phyloP scores from a whole-genome alignment of 2,797 vertebrate genomes.

The Borostomias antarcticus region DNA sequence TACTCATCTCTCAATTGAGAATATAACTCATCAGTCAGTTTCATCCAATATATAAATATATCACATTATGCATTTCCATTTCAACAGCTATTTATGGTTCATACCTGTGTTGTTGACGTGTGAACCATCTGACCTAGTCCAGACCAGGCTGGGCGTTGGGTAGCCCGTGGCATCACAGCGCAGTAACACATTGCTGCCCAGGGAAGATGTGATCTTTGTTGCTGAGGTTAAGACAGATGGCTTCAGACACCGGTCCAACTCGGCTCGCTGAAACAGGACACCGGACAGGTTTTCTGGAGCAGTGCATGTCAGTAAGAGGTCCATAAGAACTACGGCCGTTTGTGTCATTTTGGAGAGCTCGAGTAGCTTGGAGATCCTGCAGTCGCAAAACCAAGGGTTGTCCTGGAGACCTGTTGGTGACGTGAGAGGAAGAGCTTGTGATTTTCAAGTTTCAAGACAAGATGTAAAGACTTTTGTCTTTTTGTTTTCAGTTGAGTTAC shows the following conservation, averaged over 20 bases:
- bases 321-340: slow-evolving; percentile 83
- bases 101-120: slow-evolving; percentile 89
- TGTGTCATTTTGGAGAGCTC: slow-evolving; percentile 86
- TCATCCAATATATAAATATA: no score
- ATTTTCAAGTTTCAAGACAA: no score
- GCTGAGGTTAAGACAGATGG: slow-evolving; percentile 93
- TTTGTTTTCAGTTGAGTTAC: not conserved
- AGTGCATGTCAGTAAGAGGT: slow-evolving; percentile 83
- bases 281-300: slow-evolving; percentile 87
- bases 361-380: slow-evolving; percentile 92
- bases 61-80: not conserved
- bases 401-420: slow-evolving; percentile 88
- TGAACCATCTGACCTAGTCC: slow-evolving; percentile 80
- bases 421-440: slow-evolving; percentile 10
- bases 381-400: slow-evolving; percentile 96
- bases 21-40: not conserved
- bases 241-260: slow-evolving; percentile 90
- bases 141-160: slow-evolving; percentile 88
- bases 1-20: not conserved
- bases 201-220: slow-evolving; percentile 89
- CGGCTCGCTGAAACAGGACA: slow-evolving; percentile 87
- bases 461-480: no score
- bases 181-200: slow-evolving; percentile 93
- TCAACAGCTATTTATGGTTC: not conserved
- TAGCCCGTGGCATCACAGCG: slow-evolving; percentile 89